Evolutionary conservation across 1,140 invertebrate species (phyloP).

Genomic region (Liolophura sinensis): DNA sequence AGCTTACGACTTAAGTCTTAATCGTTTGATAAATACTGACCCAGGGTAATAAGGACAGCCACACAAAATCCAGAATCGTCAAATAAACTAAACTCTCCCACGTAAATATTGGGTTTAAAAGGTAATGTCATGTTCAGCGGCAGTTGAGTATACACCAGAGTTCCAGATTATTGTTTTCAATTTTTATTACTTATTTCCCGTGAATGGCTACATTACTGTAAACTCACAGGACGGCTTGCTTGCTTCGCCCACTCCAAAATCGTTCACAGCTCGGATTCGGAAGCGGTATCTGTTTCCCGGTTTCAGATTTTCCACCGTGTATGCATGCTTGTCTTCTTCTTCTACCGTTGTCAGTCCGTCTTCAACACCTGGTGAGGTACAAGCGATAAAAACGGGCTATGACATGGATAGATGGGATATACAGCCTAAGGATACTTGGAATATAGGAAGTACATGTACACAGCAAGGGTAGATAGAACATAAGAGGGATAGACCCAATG

Average conservation of each 20-base stretch:
- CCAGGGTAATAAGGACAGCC: too few species aligned
- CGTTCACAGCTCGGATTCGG: conserved; percentile 82
- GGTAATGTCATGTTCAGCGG: too few species aligned
- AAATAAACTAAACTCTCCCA: too few species aligned
- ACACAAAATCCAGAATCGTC: too few species aligned
- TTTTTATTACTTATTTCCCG: not conserved
- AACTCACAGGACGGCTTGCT: conserved; percentile 58
- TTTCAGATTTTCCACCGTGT: conserved; percentile 61
- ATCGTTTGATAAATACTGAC: too few species aligned
- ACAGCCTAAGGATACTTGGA: conserved; percentile 4
- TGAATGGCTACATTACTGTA: not conserved
- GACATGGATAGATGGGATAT: not conserved
- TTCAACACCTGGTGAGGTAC: conserved; percentile 1
- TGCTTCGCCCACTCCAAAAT: conserved; percentile 69
- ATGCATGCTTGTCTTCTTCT: not conserved
- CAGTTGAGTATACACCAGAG: too few species aligned
- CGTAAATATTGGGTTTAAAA: too few species aligned
- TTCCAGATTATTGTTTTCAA: too few species aligned
- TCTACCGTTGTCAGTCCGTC: not conserved
- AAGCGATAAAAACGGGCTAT: too few species aligned
- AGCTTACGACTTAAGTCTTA: too few species aligned
- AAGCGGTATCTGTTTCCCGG: conserved; percentile 92
- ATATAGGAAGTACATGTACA: not conserved
- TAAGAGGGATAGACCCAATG: too few species aligned
- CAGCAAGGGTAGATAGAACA: too few species aligned